Conservation (phyloP, 2,797 vertebrate species). For the Acestrorhynchus altus region DNA sequence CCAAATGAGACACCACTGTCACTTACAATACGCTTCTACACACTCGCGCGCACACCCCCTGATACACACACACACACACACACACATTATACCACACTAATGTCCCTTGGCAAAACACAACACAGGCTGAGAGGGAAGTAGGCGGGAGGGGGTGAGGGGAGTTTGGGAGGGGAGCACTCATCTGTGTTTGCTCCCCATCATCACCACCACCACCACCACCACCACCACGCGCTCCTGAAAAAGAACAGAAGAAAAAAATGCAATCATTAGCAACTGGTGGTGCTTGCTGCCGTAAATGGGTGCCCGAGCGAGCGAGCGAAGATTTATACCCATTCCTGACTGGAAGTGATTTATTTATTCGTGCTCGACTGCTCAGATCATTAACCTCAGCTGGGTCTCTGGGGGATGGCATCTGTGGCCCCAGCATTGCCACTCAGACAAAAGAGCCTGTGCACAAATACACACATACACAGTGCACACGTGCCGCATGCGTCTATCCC, state of each 20-base stretch:
- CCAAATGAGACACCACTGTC: conserved; percentile 78
- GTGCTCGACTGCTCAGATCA: conserved; percentile 83
- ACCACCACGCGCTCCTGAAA: conserved; percentile 70
- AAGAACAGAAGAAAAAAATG: conserved; percentile 67
- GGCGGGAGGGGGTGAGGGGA: conserved; percentile 42
- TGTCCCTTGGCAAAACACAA: conserved; percentile 78
- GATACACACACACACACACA: conserved; percentile 23
- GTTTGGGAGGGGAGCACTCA: conserved; percentile 69
- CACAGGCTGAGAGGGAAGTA: conserved; percentile 16
- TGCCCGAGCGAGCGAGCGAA: conserved; percentile 70
- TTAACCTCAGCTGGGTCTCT: conserved; percentile 82
- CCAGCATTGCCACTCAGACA: conserved; percentile 72
- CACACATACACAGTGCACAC: conserved; percentile 41
- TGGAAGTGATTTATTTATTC: conserved; percentile 89
- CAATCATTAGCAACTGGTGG: conserved; percentile 88
- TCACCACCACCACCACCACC: neutral
- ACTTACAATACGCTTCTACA: conserved; percentile 67
- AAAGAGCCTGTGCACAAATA: conserved; percentile 69
- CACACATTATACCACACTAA: conserved; percentile 72
- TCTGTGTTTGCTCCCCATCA: conserved; percentile 61
- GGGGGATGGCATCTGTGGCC: conserved; percentile 78
- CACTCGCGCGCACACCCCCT: conserved; percentile 1
- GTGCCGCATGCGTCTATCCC: conserved; percentile 28
- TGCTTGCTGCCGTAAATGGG: conserved; percentile 78
- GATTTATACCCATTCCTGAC: conserved; percentile 82